A percentile compares a stretch with the other conserved stretches of the same genome.
These are phyloP conservation scores for Schizopygopsis pylzovi DNA, from an alignment of 2,797 vertebrate genomes.

Conservation along the genomic window DNA sequence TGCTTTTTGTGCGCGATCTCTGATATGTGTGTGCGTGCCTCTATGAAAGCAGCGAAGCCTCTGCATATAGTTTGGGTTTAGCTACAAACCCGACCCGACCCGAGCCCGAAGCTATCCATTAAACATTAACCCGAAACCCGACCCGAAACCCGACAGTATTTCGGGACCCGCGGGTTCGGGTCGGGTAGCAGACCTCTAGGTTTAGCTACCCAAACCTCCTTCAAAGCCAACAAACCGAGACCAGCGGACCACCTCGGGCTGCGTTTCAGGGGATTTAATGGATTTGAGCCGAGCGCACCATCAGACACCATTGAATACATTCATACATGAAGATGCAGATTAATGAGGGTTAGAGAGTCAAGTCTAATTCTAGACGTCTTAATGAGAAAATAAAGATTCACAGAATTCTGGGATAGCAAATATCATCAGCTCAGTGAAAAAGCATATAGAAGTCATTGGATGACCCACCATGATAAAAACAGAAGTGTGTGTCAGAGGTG, in stretches of 20 bases:
- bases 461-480: background rate
- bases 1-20: no score
- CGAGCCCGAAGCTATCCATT: no score
- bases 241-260: background rate
- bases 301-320: background rate
- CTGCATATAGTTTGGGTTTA: no score
- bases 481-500: slow-evolving; percentile 28
- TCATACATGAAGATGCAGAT: background rate
- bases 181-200: no score
- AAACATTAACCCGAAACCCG: no score
- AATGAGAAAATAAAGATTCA: background rate
- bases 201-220: background rate
- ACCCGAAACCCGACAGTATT: no score
- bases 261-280: background rate
- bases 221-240: background rate
- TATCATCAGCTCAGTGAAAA: no score
- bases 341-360: background rate
- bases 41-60: no score
- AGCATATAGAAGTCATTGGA: background rate
- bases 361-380: background rate
- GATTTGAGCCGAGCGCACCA: background rate
- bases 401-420: background rate
- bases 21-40: no score
- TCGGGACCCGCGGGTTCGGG: no score
- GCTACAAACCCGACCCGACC: no score